Evolutionary conservation across 1,140 invertebrate species (phyloP).

Genomic region (Platyscapa corneri): DNA sequence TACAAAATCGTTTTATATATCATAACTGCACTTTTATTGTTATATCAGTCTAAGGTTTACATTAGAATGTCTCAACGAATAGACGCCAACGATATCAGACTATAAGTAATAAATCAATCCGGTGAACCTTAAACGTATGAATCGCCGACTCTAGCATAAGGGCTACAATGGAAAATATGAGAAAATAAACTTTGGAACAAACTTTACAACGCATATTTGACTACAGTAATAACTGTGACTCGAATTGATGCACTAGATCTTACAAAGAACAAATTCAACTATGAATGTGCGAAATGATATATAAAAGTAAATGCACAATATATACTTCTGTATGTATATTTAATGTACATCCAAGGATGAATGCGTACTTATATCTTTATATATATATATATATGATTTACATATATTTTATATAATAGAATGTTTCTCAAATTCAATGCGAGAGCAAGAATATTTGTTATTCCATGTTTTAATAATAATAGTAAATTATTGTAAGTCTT

Average conservation of each 20-base stretch:
- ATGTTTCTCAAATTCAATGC: neutral
- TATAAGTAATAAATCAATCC: neutral
- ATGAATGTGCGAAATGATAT: neutral
- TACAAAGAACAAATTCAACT: neutral
- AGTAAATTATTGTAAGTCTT: too few species aligned
- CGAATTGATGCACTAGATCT: conserved; percentile 27
- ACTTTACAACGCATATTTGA: conserved; percentile 5
- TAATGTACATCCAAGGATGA: neutral
- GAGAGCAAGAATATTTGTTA: neutral
- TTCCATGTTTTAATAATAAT: neutral
- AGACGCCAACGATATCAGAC: neutral
- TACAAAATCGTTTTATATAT: neutral
- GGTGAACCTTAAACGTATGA: conserved; percentile 18
- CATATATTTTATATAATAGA: neutral
- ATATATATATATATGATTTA: too few species aligned
- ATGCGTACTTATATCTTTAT: neutral
- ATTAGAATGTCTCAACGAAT: neutral
- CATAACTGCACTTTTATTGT: neutral
- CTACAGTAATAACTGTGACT: conserved; percentile 17
- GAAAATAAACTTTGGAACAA: conserved; percentile 21
- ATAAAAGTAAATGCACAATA: neutral
- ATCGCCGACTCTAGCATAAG: neutral
- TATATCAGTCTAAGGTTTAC: neutral
- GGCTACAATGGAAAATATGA: neutral
- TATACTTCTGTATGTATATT: neutral